Evolutionary conservation across 2,888 invertebrate genomes (phyloP).

Genomic region (Eilema griseolum): DNA sequence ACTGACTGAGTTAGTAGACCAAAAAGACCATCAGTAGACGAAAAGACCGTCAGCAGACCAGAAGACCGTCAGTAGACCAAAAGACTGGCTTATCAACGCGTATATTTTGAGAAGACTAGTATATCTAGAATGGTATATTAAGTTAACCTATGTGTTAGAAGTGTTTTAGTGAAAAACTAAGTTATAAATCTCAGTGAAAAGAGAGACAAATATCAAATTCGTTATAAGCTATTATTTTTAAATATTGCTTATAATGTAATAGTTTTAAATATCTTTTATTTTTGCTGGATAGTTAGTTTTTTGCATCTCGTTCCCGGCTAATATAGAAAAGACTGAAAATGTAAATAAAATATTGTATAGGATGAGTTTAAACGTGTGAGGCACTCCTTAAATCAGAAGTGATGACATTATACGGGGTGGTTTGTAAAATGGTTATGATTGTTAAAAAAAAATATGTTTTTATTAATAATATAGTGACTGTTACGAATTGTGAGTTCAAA

Average conservation of each 20-base stretch:
- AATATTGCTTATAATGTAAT: not conserved
- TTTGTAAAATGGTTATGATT: not conserved
- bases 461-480: not conserved
- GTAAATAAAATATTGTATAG: constrained; percentile 9
- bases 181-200: not conserved
- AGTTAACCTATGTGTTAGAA: not conserved
- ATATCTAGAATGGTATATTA: constrained; percentile 1
- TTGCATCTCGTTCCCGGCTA: not conserved
- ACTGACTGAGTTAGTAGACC: constrained; percentile 59
- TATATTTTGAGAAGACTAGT: constrained; percentile 1
- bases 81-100: not conserved
- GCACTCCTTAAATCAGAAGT: not conserved
- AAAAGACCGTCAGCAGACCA: not conserved
- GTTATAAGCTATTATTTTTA: not conserved
- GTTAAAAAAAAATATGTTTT: not conserved
- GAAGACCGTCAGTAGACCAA: constrained; percentile 39
- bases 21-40: constrained; percentile 11
- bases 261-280: not conserved
- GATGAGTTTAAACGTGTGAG: not conserved
- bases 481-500: not conserved
- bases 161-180: not conserved
- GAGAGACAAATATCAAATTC: not conserved
- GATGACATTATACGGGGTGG: not conserved
- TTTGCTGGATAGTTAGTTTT: not conserved
- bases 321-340: constrained; percentile 19